Evolutionary conservation across 2,113 vertebrate species (phyloP).

Genomic region (Gymnogyps californianus): DNA sequence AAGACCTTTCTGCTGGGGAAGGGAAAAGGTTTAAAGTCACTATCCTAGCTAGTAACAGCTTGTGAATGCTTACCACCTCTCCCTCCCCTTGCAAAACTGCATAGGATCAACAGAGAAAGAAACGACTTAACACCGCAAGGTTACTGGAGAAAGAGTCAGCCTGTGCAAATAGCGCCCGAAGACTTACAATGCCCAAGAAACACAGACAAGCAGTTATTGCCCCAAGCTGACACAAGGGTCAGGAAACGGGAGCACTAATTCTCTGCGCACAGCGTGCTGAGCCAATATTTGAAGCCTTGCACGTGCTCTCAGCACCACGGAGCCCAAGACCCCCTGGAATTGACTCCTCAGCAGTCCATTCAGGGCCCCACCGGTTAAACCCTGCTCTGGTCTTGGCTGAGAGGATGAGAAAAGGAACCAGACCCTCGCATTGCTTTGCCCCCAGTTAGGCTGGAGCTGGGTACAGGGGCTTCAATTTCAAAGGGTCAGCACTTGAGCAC

Average conservation of each 20-base stretch:
- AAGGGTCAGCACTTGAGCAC: background rate
- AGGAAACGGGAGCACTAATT: background rate
- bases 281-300: background rate
- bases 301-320: rapidly evolving
- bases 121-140: rapidly evolving
- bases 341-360: background rate
- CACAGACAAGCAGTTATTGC: background rate
- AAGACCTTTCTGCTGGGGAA: background rate
- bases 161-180: background rate
- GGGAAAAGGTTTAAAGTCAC: background rate
- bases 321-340: rapidly evolving
- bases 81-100: background rate
- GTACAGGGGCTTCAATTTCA: background rate
- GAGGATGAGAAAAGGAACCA: background rate
- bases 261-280: rapidly evolving
- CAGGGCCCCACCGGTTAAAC: background rate
- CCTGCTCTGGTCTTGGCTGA: background rate
- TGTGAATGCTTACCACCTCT: background rate
- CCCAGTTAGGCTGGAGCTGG: background rate
- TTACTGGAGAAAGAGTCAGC: background rate
- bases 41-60: background rate
- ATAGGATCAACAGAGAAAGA: background rate
- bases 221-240: background rate
- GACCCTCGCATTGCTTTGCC: rapidly evolving
- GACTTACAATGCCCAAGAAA: background rate